A percentile compares a stretch with the other conserved stretches of the same genome.
Conservation (phyloP, 1,140 invertebrate species). For the Pachypeltis micranthus region DNA sequence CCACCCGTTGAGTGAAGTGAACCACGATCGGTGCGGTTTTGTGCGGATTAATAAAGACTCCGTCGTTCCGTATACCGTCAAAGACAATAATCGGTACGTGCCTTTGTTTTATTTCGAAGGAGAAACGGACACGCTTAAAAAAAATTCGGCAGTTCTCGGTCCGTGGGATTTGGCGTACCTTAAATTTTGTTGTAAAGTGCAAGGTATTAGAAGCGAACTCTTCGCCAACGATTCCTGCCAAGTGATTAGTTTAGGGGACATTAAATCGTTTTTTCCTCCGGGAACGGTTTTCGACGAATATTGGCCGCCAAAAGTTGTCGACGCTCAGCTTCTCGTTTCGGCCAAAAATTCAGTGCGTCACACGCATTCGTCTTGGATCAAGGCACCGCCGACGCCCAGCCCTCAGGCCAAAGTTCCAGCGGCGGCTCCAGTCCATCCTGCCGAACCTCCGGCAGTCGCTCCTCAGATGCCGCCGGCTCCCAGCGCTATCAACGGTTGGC, state of each 20-base stretch:
- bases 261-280: conserved; percentile 79
- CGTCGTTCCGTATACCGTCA: conserved; percentile 82
- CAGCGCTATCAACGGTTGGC: conserved; percentile 2
- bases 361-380: conserved; percentile 22
- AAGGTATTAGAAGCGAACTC: conserved; percentile 79
- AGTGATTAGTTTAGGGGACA: conserved; percentile 77
- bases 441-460: background rate
- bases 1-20: conserved; percentile 28
- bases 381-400: conserved; percentile 22
- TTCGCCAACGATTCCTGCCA: conserved; percentile 79
- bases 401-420: background rate
- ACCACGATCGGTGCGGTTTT: conserved; percentile 71
- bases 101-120: conserved; percentile 90
- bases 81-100: conserved; percentile 72
- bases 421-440: background rate
- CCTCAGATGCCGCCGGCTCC: background rate
- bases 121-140: conserved; percentile 77
- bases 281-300: conserved; percentile 81
- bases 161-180: conserved; percentile 86
- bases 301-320: conserved; percentile 76
- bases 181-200: conserved; percentile 88
- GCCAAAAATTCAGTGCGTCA: conserved; percentile 8
- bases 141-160: conserved; percentile 69
- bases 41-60: conserved; percentile 88
- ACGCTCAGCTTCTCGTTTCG: conserved; percentile 55